Base-by-base conservation (phyloP, 2,113 vertebrate genomes). In the Zosterops lateralis region DNA sequence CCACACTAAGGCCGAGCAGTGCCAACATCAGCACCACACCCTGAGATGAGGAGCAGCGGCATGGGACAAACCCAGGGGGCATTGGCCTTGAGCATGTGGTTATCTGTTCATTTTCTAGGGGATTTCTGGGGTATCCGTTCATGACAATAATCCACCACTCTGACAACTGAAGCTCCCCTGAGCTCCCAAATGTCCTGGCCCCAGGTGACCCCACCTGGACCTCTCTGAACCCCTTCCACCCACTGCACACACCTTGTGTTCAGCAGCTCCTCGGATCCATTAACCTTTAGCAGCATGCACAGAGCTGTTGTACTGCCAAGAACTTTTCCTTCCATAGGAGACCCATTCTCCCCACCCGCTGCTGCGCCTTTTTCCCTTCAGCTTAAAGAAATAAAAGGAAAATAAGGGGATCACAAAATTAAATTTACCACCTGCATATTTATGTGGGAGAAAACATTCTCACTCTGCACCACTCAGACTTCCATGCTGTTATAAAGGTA, bases 261-360 rank as follows among this genome's bases (percentile, higher is more conserved):
- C 62, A 72, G 78, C 50, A 70, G 12, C 51, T 62, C 22, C 67
- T 61, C 17, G 7, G 5, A 34, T 6, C 45, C 45, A 51, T 31
- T 31, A 64, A 36, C 4, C 1, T 51, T 57, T 31, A 22, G 45
- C 70, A 65, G 25, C 12, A 4, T 5, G 5, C 28, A 47, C 3
- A 50, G 40, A 83, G 14, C 44, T 70, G 14, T 36, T 45, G 10
- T 56, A 65, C 80, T 84, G 28, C 44, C 36, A 34, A 88, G 36
- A 84, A n/a, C 26, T 77, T 73, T 34, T 60, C 44, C 31, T 78
- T 56, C 70, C 32, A 16, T 1, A 15, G 11, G 13, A 66, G 38
- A 87, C 29, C 4, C 32, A 22, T 2, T 0, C 0, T 2, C 16
- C 9, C 8, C 0, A 1, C 0, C 2, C 16, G 6, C 8, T 3